Evolutionary conservation across 2,113 vertebrate species (phyloP).

Genomic region (Odocoileus virginianus): DNA sequence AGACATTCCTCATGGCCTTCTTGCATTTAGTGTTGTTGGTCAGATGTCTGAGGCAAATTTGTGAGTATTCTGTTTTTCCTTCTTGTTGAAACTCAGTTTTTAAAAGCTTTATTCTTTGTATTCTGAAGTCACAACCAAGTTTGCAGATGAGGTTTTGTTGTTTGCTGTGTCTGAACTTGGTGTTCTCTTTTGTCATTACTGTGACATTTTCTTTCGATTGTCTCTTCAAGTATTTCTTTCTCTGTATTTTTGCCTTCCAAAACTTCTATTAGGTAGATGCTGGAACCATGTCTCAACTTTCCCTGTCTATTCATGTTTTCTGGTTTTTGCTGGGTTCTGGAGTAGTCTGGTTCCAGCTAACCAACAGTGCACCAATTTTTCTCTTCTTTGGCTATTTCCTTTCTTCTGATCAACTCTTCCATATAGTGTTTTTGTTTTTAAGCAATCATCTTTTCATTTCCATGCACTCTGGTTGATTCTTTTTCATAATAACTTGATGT

Average conservation of each 20-base stretch:
- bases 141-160: background rate
- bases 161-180: background rate
- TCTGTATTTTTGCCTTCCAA: background rate
- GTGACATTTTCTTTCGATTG: background rate
- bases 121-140: background rate
- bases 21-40: background rate
- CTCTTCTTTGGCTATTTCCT: background rate
- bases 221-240: background rate
- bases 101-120: background rate
- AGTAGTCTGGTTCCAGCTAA: background rate
- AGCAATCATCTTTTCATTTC: background rate
- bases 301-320: background rate
- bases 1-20: background rate
- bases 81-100: background rate
- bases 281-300: background rate
- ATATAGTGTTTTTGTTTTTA: background rate
- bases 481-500: background rate
- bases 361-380: background rate
- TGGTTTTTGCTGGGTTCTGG: background rate
- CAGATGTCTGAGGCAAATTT: background rate
- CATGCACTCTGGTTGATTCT: background rate
- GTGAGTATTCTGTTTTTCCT: background rate
- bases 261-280: background rate
- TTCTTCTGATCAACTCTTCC: background rate
- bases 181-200: background rate